Evolutionary conservation across 2,113 vertebrate genomes (phyloP), one percentile per base, ranked within the genome.

Genomic region (Salminus brasiliensis): DNA sequence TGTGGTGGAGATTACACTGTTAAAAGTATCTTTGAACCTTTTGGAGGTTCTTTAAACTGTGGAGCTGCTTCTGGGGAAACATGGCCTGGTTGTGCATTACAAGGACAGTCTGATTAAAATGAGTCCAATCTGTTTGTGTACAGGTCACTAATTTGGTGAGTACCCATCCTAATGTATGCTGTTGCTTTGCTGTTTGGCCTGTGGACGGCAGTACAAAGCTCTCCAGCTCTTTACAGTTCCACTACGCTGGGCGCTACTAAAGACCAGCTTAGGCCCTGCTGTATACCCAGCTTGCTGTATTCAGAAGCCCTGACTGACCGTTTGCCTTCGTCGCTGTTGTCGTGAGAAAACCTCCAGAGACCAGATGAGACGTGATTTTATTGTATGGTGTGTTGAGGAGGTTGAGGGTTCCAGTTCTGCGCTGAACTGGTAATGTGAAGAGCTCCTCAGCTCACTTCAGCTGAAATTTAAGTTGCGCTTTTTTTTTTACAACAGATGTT

Each of bases 91-190:
- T 69, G 13, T 69, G 41, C 23, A n/a, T 36, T 43, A 4, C 34
- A 49, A 72, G 12, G n/a, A 36, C 71, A 59, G 53, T 43, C 13
- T 72, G 21, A 71, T 62, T 78, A 71, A 78, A 78, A 71, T 34
- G 39, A 78, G 67, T 53, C 57, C 13, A 43, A 87, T 95, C 93
- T 95, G 90, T 95, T 95, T 95, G 92, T 93, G 93, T 92, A 89
- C 94, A 96, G 95, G 95, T 95, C 90, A 95, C 94, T 91, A 95
- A 94, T 88, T 95, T 96, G 95, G 95, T 96, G 95, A 96, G 95
- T 96, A 93, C 92, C 34, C 11, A 9, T 91, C 67, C 29, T 39
- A 25, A 41, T 90, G 83, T 85, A 90, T 85, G 91, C 90, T 91
- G 93, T 87, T 93, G 93, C 94, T 95, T 76, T 94, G 90, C 93